Base-by-base conservation (phyloP, 1,140 invertebrate genomes). In the Planococcus citri region DNA sequence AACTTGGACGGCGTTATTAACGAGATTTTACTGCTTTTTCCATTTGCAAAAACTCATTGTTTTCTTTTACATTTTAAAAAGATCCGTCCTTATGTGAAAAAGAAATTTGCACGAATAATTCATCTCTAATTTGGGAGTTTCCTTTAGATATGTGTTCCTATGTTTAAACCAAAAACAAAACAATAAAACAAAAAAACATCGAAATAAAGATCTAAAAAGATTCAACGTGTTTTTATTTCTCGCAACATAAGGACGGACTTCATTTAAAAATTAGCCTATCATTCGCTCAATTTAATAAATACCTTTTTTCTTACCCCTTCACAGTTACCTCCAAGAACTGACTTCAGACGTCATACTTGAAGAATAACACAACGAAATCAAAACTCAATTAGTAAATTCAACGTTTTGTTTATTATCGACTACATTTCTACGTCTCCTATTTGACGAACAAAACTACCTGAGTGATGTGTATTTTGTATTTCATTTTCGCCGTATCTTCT, bases 11-110 rank as follows among this genome's bases (percentile, higher is more conserved):
- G 41, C 41, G n/a, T n/a, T 20, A 24, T 17, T 64, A 64, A 64
- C 60, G 60, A 64, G 60, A 64, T 64, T 64, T 64, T 64, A 64
- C 60, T 64, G 60, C 60, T 25, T 27, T 64, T 51, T 37, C 33
- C 60, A 25, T 9, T 14, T 3, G 17, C 17, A 27, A 64, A 64
- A 58, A 58, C n/a, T n/a, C n/a, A 64, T 64, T 64, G 6, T 25
- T 64, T 64, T 64, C 9, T 64, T 64, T 64, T 64, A 4, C 4
- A 24, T 25, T 22, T 64, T 64, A 24, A 27, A 24, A 64, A 25
- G 22, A 64, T 24, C 60, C 60, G 60, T 64, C 60, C 22, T 27
- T 64, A 27, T 27, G 60, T 24, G 25, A 20, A 25, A 64, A 64
- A 64, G 24, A 17, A 25, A 58, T 58, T 25, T 21, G 21, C 25